Evolutionary conservation across 2,888 invertebrate genomes (phyloP).

Genomic region (Mythimna loreyi): DNA sequence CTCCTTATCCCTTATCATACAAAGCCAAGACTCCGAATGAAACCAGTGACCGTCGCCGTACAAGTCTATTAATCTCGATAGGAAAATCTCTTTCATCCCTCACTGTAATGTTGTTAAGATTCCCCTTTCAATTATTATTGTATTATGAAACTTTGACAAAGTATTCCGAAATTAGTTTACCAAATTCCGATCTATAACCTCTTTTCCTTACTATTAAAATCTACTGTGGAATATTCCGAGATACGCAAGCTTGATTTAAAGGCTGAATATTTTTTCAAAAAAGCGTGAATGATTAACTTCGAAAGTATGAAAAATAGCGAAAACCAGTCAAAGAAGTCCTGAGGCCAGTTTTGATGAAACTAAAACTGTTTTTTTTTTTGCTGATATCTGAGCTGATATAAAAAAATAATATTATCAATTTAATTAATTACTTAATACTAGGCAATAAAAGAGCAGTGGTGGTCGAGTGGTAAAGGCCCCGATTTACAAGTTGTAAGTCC

Average conservation of each 20-base stretch:
- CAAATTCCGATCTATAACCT: neutral
- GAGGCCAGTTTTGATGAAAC: too few relatives aligned
- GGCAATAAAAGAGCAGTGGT: too few relatives aligned
- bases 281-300: too few relatives aligned
- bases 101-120: constrained; percentile 15
- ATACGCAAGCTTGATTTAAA: neutral
- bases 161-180: neutral
- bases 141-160: constrained; percentile 17
- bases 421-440: too few relatives aligned
- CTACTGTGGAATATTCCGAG: neutral
- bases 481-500: too few relatives aligned
- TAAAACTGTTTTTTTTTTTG: too few relatives aligned
- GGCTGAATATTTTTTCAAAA: too few relatives aligned
- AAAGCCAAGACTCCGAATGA: constrained; percentile 5
- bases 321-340: too few relatives aligned
- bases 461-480: too few relatives aligned
- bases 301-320: too few relatives aligned
- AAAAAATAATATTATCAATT: too few relatives aligned
- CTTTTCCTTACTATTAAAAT: constrained; percentile 1
- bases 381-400: too few relatives aligned
- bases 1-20: constrained; percentile 4
- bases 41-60: constrained; percentile 9
- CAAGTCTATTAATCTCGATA: constrained; percentile 18
- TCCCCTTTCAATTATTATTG: constrained; percentile 3
- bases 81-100: constrained; percentile 25